Base-by-base conservation (phyloP, 1,140 invertebrate species). In the Meloidogyne floridensis region DNA sequence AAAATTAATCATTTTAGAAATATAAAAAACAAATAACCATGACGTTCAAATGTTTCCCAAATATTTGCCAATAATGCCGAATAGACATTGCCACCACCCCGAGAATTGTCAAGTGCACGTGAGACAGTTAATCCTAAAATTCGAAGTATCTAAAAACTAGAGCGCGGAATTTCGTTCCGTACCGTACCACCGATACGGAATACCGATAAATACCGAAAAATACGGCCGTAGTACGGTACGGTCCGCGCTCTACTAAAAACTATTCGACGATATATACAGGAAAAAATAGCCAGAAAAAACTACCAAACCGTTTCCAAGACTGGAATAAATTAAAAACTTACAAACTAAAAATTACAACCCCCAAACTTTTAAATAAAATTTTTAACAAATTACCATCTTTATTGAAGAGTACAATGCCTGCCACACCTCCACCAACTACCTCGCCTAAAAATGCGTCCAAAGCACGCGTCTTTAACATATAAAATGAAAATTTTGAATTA, bases 11-110 rank as follows among this genome's bases (percentile, higher is more conserved):
- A 51, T 80, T 20, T 47, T 47, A n/a, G 74, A 56, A 81, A 80
- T 10, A 43, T 10, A 15, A 32, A 18, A 13, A 56, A 32, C 42
- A 47, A 11, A 18, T 43, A 72, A 83, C 82, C 82, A 20, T 83
- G 82, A 18, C 81, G 82, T 65, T 83, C 82, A 56, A 83, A 83
- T 6, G 75, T 83, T 65, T 83, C 82, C 82, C 82, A 83, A 20
- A 83, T 83, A 65, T 83, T 83, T 18, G 82, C 54, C n/a, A 83
- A 72, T 51, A 83, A 20, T 53, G 82, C 82, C 15, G 82, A 73
- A 77, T 83, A 84, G 2, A 83, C 82, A 79, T 83, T 83, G 51
- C 82, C 82, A 71, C 71, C 71, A 20, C 72, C 18, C 4, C 53
- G 43, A 42, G 80, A 32, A 47, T 80, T 51, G 20, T 51, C 43